Evolutionary conservation across 2,888 invertebrate species (phyloP), one percentile per base, ranked within the genome.

Genomic region (Mechanitis mazaeus): DNA sequence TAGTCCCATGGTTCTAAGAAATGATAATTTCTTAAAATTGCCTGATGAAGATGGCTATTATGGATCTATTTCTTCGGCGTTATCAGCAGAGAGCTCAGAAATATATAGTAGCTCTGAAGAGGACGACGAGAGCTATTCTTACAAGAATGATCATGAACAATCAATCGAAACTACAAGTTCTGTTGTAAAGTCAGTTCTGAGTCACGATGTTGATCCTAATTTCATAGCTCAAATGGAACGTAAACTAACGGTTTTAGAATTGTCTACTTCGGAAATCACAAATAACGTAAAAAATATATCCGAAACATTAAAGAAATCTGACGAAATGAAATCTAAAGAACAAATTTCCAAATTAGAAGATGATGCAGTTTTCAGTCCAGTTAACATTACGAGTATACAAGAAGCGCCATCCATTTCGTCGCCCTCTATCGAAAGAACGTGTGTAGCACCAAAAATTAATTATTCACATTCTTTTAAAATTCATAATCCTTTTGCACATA

Each of bases 111-210:
- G 82, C 64, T 85, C 87, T 12, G 90, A 91, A 31, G 88, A 84
- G 68, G 87, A 88, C 11, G 85, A 91, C 54, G 87, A 90, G 68
- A 88, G 88, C 66, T 87, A 83, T 56, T 91, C 91, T 69, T 75
- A 86, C 33, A 91, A 87, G 70, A 83, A 85, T 50, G 91, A 91
- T 64, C 78, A 81, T 55, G 85, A 90, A 56, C 78, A 77, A 46
- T 78, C 83, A 38, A 72, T 87, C 54, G 93, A 93, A 72, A 92
- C 93, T 9, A 90, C 92, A 1, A 91, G 91, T 71, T 91, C 91
- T 56, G 87, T 93, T 33, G 91, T 93, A 3, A 89, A 91, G 70
- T 90, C 91, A 45, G 91, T 93, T 31, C 69, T 91, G 47, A 87
- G 79, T 61, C 80, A 86, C 33, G 80, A 81, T 60, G 69, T 79